A percentile compares a stretch with the other conserved stretches of the same genome.
Conservation (phyloP, 2,113 vertebrate species). For the Osmerus eperlanus region DNA sequence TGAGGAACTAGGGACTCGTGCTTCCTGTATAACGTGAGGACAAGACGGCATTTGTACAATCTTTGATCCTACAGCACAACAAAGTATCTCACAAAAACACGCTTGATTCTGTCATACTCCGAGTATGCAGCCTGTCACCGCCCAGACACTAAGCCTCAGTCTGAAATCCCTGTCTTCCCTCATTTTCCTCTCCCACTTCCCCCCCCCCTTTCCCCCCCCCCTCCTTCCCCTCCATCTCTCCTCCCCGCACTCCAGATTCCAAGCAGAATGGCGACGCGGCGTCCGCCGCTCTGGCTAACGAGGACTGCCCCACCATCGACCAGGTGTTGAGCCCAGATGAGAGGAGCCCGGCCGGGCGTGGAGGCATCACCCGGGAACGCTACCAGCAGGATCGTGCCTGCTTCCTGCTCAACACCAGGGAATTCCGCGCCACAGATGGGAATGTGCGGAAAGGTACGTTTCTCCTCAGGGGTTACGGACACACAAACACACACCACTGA, state of each 20-base stretch:
- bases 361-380: constrained; percentile 74
- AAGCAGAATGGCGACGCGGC: constrained; percentile 89
- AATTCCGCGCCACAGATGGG: constrained; percentile 87
- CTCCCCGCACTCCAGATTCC: constrained; percentile 63
- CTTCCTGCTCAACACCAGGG: constrained; percentile 87
- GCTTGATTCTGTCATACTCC: too few relatives aligned
- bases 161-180: neutral
- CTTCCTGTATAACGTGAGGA: neutral
- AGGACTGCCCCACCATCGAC: constrained; percentile 92
- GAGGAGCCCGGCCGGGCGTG: constrained; percentile 80
- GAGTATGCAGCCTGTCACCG: too few relatives aligned
- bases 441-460: constrained; percentile 89
- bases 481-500: constrained; percentile 7
- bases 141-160: neutral
- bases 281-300: constrained; percentile 84
- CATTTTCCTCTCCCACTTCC: neutral
- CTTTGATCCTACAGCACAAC: neutral
- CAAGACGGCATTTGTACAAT: neutral
- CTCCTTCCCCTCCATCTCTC: neutral
- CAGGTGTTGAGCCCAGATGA: constrained; percentile 89
- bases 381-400: constrained; percentile 89
- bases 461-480: constrained; percentile 30
- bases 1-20: neutral
- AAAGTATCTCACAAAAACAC: neutral
- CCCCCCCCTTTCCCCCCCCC: neutral